Evolutionary conservation across 2,797 vertebrate species (phyloP), one percentile per base, ranked within the genome.

Genomic region (Geotrypetes seraphini): DNA sequence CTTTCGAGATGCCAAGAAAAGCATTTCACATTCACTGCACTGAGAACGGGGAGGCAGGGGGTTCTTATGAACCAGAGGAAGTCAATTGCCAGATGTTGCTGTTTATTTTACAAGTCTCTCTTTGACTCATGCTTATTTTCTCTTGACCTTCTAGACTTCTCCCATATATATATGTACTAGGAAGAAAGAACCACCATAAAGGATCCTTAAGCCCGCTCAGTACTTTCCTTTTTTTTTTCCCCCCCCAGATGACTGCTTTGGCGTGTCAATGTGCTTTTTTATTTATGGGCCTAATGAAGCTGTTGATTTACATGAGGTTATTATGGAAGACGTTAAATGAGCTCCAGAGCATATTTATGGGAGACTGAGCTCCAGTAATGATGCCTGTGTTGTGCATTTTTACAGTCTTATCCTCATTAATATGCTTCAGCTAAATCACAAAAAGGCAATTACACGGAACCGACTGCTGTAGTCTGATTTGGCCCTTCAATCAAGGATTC

Each of bases 91-190:
- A 84, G 81, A 81, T 79, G 79, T 72, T 58, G 32, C 62, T 81
- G 70, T 74, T 81, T 83, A 75, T 69, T 69, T 74, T 77, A 54
- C 32, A 53, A 72, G 46, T 38, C 70, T 62, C 42, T 46, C 52
- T 73, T 61, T 74, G 75, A 74, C 73, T 73, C 64, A 12, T 58
- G 68, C 72, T 75, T 79, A 72, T 77, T 81, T 83, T 81, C 71
- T 80, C 71, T 79, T 84, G 78, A 75, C 73, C 78, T 77, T 57
- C 53, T 55, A 64, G 53, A 40, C 56, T 78, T 71, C 69, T 75
- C 71, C 49, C 71, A 79, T 69, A 56, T 57, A 56, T 57, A 69
- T 45, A 57, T 28, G 53, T 38, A 25, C 36, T 37, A 40, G 40
- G 59, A 52, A 43, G 50, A 64, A 61, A 50, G 33, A 48, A 41